phyloP scores from a whole-genome alignment of 2,797 vertebrate species.

The Falco berigora region DNA sequence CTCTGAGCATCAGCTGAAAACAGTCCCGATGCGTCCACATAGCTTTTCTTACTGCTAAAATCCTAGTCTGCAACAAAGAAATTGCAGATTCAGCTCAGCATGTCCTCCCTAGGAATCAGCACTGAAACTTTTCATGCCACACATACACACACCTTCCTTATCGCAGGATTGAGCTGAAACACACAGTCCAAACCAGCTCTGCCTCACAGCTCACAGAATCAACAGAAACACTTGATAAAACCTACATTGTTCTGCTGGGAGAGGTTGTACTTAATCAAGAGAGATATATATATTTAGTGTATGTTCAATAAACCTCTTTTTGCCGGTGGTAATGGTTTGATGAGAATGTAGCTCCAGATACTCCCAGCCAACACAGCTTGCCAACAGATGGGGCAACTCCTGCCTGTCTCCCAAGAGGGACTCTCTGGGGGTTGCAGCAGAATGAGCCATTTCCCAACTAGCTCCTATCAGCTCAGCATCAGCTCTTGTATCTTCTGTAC shows the following conservation, averaged over 20 bases:
- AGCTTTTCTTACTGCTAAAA: not conserved
- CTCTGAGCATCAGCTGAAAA: not conserved
- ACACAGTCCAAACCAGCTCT: not conserved
- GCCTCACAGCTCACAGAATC: not conserved
- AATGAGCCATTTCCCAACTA: not conserved
- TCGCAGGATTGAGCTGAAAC: not conserved
- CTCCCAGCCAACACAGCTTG: not conserved
- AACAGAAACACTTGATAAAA: constrained; percentile 40
- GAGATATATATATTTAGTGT: not conserved
- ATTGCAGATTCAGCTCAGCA: not conserved
- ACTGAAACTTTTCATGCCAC: not conserved
- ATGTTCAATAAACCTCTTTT: not conserved
- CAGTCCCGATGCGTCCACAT: not conserved
- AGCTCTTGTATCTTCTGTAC: not conserved
- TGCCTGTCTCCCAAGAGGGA: not conserved
- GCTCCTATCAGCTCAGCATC: not conserved
- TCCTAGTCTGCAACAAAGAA: not conserved
- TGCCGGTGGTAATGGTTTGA: not conserved
- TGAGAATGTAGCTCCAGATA: not conserved
- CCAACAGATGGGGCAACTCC: not conserved
- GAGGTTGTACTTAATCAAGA: constrained; percentile 5
- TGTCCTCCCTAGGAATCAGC: not conserved
- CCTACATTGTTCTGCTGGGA: not conserved
- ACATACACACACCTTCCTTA: constrained; percentile 18
- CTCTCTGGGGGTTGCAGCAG: not conserved